Conservation (phyloP, 2,888 invertebrate genomes). For the Parthenolecanium corni region DNA sequence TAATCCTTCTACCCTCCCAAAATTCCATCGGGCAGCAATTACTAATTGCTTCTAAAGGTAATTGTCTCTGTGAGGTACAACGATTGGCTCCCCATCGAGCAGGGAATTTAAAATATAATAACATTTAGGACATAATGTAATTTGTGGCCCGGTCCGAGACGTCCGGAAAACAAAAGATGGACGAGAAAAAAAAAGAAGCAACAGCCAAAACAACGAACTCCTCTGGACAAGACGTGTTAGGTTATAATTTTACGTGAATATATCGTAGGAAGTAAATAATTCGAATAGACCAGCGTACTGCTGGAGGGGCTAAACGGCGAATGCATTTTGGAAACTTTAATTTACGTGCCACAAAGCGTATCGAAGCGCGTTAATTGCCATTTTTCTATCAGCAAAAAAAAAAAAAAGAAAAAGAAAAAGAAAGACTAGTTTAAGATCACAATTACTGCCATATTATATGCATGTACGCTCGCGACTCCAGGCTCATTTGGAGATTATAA, state of each 20-base stretch:
- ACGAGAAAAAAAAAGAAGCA: too few species aligned
- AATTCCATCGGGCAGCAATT: background rate
- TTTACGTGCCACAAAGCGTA: constrained; percentile 11
- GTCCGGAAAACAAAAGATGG: background rate
- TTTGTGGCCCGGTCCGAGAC: background rate
- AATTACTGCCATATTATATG: constrained; percentile 5
- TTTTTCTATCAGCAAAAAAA: constrained; percentile 7
- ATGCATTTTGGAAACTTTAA: constrained; percentile 17
- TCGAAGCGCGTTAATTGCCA: constrained; percentile 10
- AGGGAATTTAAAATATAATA: background rate
- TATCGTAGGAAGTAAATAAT: constrained; percentile 23
- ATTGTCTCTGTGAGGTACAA: constrained; percentile 7
- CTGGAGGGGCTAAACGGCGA: constrained; percentile 5
- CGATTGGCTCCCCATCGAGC: background rate
- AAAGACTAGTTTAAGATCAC: constrained; percentile 13
- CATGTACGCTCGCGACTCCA: too few species aligned
- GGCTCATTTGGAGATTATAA: too few species aligned
- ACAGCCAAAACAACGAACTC: background rate
- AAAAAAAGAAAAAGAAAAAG: too few species aligned
- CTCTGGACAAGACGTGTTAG: constrained; percentile 11
- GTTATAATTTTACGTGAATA: constrained; percentile 15
- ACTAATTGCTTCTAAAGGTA: background rate
- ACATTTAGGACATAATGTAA: constrained; percentile 14
- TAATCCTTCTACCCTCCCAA: too few species aligned
- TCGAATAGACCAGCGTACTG: constrained; percentile 4